Evolutionary conservation across 2,113 vertebrate species (phyloP).

Genomic region (Chinchilla lanigera): DNA sequence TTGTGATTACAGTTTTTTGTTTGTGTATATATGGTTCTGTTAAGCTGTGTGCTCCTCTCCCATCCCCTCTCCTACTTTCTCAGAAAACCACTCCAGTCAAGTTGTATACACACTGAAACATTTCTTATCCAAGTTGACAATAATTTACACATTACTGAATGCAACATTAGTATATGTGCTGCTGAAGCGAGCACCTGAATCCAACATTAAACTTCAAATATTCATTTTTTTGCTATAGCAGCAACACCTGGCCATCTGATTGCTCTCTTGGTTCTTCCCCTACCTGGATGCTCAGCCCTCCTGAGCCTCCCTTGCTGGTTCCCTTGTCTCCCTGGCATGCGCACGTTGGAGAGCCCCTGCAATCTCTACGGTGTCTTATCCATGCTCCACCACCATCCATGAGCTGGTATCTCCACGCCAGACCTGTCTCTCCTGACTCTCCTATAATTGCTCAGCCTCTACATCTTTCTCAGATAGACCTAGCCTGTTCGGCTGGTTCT

Average conservation of each 20-base stretch:
- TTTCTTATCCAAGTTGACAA: neutral
- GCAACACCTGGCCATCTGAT: neutral
- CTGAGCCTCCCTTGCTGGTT: neutral
- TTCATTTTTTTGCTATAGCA: neutral
- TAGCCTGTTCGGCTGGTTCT: too few species aligned
- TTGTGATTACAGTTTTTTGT: neutral
- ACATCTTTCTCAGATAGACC: neutral
- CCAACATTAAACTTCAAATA: neutral
- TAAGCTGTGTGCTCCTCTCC: neutral
- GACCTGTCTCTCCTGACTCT: neutral
- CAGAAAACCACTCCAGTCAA: neutral
- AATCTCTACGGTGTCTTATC: neutral
- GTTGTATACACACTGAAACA: neutral
- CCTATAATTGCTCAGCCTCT: neutral
- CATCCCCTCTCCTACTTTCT: neutral
- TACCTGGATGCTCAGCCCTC: neutral
- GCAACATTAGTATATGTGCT: too few species aligned
- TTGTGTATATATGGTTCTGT: neutral
- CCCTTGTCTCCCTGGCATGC: neutral
- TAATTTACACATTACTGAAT: neutral
- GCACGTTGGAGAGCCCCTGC: too few species aligned
- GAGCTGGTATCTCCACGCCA: neutral
- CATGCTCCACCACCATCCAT: fast-evolving
- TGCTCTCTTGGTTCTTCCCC: neutral
- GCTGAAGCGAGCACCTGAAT: too few species aligned